Percentiles rank a stretch among this genome's conserved stretches.
Evolutionary conservation across 2,888 invertebrate species (phyloP).

Genomic region (Lypha dubia): DNA sequence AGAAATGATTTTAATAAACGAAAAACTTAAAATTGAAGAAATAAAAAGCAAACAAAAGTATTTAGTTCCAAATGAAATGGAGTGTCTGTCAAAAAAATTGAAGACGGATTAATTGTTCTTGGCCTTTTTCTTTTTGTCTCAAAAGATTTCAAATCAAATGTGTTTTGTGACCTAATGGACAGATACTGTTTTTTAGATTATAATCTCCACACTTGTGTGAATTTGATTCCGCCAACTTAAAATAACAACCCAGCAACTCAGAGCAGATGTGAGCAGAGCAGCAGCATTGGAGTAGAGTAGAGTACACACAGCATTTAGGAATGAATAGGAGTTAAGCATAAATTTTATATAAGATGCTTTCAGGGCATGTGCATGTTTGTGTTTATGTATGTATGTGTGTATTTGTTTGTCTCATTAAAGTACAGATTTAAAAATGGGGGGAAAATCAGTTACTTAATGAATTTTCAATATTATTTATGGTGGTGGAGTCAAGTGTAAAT

Average conservation of each 20-base stretch:
- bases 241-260: conserved; percentile 36
- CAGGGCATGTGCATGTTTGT: not conserved
- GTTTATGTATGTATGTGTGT: too few relatives aligned
- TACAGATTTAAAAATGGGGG: conserved; percentile 35
- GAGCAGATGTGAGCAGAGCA: not conserved
- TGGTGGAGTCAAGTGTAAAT: conserved; percentile 72
- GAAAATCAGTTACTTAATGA: conserved; percentile 56
- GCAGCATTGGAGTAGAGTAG: too few relatives aligned
- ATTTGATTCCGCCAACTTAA: conserved; percentile 71
- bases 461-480: conserved; percentile 58
- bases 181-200: conserved; percentile 79
- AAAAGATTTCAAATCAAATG: conserved; percentile 69
- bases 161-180: conserved; percentile 80
- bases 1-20: conserved; percentile 5
- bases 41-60: conserved; percentile 20
- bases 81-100: conserved; percentile 68
- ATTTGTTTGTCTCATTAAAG: conserved; percentile 11
- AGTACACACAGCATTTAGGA: conserved; percentile 14
- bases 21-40: conserved; percentile 12
- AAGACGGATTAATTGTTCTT: conserved; percentile 70
- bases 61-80: conserved; percentile 49
- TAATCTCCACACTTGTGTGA: conserved; percentile 77
- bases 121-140: conserved; percentile 53
- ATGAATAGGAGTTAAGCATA: conserved; percentile 30
- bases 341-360: conserved; percentile 29